Evolutionary conservation across 2,888 invertebrate genomes (phyloP).

Genomic region (Galerucella nymphaeae): DNA sequence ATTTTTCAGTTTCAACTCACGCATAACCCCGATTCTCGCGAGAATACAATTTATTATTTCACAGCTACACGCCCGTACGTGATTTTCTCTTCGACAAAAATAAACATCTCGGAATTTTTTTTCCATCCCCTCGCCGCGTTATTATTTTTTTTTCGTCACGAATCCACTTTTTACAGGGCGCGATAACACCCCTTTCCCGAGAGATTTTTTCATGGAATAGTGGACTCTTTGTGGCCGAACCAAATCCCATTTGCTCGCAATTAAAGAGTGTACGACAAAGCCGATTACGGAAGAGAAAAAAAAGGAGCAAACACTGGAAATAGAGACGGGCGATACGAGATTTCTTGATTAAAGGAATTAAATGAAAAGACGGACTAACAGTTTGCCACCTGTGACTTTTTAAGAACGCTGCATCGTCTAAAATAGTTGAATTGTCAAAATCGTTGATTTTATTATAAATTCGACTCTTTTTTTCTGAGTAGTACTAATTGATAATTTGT

Average conservation of each 20-base stretch:
- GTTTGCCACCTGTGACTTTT: constrained; percentile 92
- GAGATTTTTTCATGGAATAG: constrained; percentile 32
- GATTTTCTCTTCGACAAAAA: constrained; percentile 8
- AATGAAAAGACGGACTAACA: constrained; percentile 71
- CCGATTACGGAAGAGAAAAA: constrained; percentile 36
- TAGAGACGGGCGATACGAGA: constrained; percentile 21
- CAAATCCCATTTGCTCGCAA: constrained; percentile 41
- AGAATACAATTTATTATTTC: constrained; percentile 3
- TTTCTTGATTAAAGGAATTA: constrained; percentile 28
- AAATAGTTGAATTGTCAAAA: neutral
- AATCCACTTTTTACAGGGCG: constrained; percentile 24
- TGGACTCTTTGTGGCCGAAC: constrained; percentile 34
- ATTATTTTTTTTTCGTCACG: constrained; percentile 24
- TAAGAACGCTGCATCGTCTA: constrained; percentile 72
- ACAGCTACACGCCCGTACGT: neutral
- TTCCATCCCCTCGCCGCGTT: neutral
- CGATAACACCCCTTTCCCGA: constrained; percentile 29
- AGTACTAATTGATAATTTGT: no score
- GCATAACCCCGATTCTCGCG: neutral
- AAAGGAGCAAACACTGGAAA: constrained; percentile 28
- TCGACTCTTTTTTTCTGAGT: neutral
- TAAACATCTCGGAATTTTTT: constrained; percentile 4
- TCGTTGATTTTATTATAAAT: neutral
- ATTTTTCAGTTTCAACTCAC: neutral
- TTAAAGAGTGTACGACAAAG: constrained; percentile 40